Evolutionary conservation across 2,888 invertebrate species (phyloP).

Genomic region (Scaptomyza reducta): DNA sequence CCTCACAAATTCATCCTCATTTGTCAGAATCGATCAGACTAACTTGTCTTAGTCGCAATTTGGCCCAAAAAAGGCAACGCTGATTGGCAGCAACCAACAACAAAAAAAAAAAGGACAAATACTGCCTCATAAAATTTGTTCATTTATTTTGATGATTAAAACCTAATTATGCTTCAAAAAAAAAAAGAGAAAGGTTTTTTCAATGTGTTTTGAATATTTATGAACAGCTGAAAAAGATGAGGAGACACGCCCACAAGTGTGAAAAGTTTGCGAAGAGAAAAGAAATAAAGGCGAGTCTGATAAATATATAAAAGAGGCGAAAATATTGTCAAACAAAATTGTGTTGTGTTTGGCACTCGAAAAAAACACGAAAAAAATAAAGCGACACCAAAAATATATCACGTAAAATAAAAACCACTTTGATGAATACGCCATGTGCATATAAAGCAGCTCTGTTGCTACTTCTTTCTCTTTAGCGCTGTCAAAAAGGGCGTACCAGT

Average conservation of each 20-base stretch:
- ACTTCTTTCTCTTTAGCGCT: constrained; percentile 10
- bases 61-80: constrained; percentile 17
- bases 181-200: constrained; percentile 59
- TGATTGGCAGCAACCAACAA: constrained; percentile 51
- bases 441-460: constrained; percentile 68
- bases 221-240: constrained; percentile 52
- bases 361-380: constrained; percentile 30
- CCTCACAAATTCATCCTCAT: constrained; percentile 48
- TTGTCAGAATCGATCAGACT: constrained; percentile 68
- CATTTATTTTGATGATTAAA: constrained; percentile 66
- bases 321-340: constrained; percentile 74
- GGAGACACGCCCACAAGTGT: constrained; percentile 40
- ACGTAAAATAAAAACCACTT: constrained; percentile 81
- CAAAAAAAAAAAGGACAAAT: constrained; percentile 9
- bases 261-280: constrained; percentile 48
- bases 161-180: constrained; percentile 67
- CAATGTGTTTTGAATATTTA: constrained; percentile 80
- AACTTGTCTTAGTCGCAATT: constrained; percentile 29
- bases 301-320: constrained; percentile 41
- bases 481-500: constrained; percentile 36
- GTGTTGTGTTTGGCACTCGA: constrained; percentile 61
- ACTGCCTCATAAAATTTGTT: constrained; percentile 27
- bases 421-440: constrained; percentile 81
- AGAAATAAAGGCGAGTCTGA: constrained; percentile 29
- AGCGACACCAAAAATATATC: constrained; percentile 61